Evolutionary conservation across 2,888 invertebrate species (phyloP), one percentile per base, ranked within the genome.

Genomic region (Ochropacha duplaris): DNA sequence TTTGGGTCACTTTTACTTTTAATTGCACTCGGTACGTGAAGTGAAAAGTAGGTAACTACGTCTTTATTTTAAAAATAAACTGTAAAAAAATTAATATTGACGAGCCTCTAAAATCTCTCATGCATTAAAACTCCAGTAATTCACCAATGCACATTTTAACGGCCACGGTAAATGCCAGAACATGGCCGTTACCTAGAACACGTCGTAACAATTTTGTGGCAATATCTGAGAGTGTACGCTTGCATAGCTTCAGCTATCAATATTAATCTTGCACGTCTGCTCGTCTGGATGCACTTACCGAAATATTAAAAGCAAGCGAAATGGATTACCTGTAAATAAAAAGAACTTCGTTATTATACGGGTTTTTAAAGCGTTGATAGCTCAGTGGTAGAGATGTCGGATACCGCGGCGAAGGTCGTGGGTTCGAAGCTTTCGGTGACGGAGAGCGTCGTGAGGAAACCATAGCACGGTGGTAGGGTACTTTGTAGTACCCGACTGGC

Each of bases 301-400:
- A 44, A 44, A 19, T 44, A 44, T 19, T 19, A 44, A 3, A 16
- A 5, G 19, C 19, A 16, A 6, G 44, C 14, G 19, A 19, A 19
- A 19, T 36, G n/a, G n/a, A 36, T 52, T 52, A 52, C 52, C 52
- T 52, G 52, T 14, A 52, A 52, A 52, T 16, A 34, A 19, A 19
- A 28, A 16, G 2, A 16, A n/a, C 8, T n/a, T 22, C 12, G 24
- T 50, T 24, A 24, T 50, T 24, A n/a, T n/a, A n/a, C n/a, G n/a
- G n/a, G n/a, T n/a, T n/a, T n/a, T n/a, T n/a, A n/a, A n/a, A n/a
- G n/a, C n/a, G n/a, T n/a, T n/a, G n/a, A n/a, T n/a, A n/a, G n/a
- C n/a, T n/a, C n/a, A n/a, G n/a, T n/a, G n/a, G n/a, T n/a, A n/a
- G n/a, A n/a, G n/a, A n/a, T n/a, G n/a, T n/a, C n/a, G n/a, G n/a